Evolutionary conservation across 2,113 vertebrate species (phyloP).

Genomic region (Pogona vitticeps): DNA sequence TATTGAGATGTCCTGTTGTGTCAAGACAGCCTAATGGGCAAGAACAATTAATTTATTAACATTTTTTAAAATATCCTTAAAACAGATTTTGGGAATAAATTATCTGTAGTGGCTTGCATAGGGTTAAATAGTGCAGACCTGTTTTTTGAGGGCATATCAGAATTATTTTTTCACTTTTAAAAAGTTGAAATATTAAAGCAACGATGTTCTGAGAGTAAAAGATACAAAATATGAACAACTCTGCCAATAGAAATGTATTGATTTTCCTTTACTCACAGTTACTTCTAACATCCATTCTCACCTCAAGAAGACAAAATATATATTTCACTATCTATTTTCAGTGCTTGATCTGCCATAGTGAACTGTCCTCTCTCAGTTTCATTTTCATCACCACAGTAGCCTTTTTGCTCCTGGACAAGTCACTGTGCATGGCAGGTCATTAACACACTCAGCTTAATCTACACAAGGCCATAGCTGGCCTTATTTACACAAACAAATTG

Average conservation of each 20-base stretch:
- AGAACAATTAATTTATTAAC: too few relatives aligned
- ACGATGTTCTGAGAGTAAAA: background rate
- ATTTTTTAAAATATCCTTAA: too few relatives aligned
- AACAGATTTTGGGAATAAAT: too few relatives aligned
- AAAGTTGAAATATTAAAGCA: background rate
- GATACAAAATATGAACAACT: background rate
- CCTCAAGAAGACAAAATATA: background rate
- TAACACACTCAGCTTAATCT: slow-evolving; percentile 22
- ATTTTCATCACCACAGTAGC: background rate
- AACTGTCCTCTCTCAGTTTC: background rate
- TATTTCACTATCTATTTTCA: background rate
- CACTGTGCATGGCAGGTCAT: slow-evolving; percentile 7
- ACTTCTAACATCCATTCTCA: background rate
- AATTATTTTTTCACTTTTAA: background rate
- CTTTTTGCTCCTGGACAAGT: slow-evolving; percentile 3
- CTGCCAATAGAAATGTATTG: background rate
- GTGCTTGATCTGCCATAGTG: background rate
- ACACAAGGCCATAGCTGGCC: background rate
- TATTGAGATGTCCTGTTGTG: too few relatives aligned
- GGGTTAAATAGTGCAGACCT: background rate
- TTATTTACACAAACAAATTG: slow-evolving; percentile 20
- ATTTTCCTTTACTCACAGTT: background rate
- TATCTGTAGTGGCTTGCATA: background rate
- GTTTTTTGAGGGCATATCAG: background rate
- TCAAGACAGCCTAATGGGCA: too few relatives aligned